Evolutionary conservation across 2,797 vertebrate species (phyloP), one percentile per base, ranked within the genome.

Genomic region (Natrix natrix): DNA sequence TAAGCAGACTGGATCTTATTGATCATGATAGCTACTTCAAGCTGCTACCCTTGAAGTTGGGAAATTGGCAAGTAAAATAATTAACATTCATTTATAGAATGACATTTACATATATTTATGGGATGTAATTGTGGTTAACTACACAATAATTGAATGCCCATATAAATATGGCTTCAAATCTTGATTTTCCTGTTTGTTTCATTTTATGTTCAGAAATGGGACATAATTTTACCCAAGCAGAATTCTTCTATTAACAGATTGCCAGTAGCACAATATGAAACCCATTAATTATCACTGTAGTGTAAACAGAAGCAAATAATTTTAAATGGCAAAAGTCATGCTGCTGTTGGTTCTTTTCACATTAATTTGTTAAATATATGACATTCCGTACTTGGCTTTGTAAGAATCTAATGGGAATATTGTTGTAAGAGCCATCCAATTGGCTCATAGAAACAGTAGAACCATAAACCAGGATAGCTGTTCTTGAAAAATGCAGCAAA

Each of bases 1-100:
- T 22, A 91, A 57, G 57, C 16, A 89, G 26, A 17, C 3, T 93
- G 63, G 52, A 12, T 93, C 20, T 12, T 90, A 90, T 78, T 48
- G 90, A 91, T 1, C 87, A 95, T 90, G 10, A 8, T 91, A 56
- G 60, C 1, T 24, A 66, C 86, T 0, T 1, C 52, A 48, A 55
- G 20, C 74, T 91, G 78, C 14, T 8, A 74, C 66, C 6, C 2
- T 54, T 52, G 91, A 83, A 92, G 3, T 91, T 94, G 92, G 90
- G 87, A 92, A 20, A 92, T 66, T 95, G 59, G 56, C n/a, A 78
- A 0, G 32, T 66, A 91, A 54, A 87, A 66, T 37, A 93, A 95
- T 90, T 12, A 24, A 20, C 0, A 0, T 56, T 56, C 91, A 52
- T 60, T 4, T 14, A 66, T 92, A 92, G 14, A 61, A 48, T 94